A percentile compares a stretch with the other conserved stretches of the same genome.
Evolutionary conservation across 2,797 vertebrate genomes (phyloP).

Genomic region (Aratinga solstitialis): DNA sequence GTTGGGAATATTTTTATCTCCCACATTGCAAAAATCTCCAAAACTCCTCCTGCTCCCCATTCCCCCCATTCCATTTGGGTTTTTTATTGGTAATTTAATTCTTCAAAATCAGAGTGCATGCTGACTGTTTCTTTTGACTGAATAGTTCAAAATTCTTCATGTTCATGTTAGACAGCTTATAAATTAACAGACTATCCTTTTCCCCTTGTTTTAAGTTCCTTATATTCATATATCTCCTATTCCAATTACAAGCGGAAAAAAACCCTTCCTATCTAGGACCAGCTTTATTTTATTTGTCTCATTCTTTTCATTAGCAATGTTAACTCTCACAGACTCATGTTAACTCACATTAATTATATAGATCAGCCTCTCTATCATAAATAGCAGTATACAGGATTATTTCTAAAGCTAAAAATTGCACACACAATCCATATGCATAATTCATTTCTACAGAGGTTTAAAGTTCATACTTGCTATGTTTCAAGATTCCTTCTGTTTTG

Average conservation of each 20-base stretch:
- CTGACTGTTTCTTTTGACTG: neutral
- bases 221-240: neutral
- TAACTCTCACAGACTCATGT: neutral
- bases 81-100: neutral
- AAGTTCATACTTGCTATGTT: neutral
- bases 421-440: neutral
- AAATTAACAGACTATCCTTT: neutral
- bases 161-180: neutral
- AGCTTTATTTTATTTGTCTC: neutral
- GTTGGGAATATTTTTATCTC: neutral
- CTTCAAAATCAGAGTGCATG: neutral
- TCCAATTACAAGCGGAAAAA: neutral
- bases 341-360: neutral
- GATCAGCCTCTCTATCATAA: neutral
- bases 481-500: constrained; percentile 6
- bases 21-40: neutral
- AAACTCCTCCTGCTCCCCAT: accelerated
- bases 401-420: neutral
- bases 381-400: neutral
- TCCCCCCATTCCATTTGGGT: accelerated
- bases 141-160: neutral
- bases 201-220: neutral
- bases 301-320: neutral
- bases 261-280: neutral
- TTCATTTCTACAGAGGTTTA: constrained; percentile 18